A percentile compares a stretch with the other conserved stretches of the same genome.
Evolutionary conservation across 2,888 invertebrate species (phyloP).

Genomic region (Melieria omissa): DNA sequence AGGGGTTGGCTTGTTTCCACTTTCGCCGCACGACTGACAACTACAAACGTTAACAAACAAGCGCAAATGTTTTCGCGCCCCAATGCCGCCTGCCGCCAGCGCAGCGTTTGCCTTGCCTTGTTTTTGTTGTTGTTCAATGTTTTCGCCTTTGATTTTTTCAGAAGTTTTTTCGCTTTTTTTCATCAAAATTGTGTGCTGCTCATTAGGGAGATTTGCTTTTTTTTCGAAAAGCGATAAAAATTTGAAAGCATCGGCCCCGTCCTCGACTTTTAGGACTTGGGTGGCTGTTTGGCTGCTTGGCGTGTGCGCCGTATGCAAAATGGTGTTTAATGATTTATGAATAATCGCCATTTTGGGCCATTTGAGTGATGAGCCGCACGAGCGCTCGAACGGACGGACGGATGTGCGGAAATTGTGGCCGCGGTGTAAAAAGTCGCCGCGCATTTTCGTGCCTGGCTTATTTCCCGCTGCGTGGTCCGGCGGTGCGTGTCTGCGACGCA

Average conservation of each 20-base stretch:
- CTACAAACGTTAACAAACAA: constrained; percentile 53
- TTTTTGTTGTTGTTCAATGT: constrained; percentile 31
- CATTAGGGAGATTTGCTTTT: constrained; percentile 19
- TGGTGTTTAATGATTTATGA: constrained; percentile 66
- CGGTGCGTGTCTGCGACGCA: too few species aligned
- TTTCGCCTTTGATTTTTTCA: constrained; percentile 32
- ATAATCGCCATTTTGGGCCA: constrained; percentile 64
- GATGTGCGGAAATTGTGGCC: constrained; percentile 22
- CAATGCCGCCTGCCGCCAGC: constrained; percentile 10
- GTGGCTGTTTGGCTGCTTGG: background rate
- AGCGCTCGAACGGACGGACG: background rate
- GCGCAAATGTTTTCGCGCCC: constrained; percentile 49
- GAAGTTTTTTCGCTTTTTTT: constrained; percentile 37
- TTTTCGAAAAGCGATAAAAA: constrained; percentile 47
- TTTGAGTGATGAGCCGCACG: constrained; percentile 46
- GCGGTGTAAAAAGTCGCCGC: background rate
- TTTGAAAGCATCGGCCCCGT: constrained; percentile 27
- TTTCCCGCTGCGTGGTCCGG: too few species aligned
- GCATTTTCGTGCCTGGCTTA: too few species aligned
- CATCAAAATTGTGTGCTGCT: constrained; percentile 27
- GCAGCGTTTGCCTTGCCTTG: constrained; percentile 13
- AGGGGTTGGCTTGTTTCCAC: background rate
- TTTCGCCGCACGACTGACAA: constrained; percentile 10
- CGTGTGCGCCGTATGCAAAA: constrained; percentile 51
- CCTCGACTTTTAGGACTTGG: too few species aligned